Percentiles rank a stretch among this genome's conserved stretches.
Conservation (phyloP, 1,140 invertebrate genomes). For the Cyrtorhinus lividipennis region DNA sequence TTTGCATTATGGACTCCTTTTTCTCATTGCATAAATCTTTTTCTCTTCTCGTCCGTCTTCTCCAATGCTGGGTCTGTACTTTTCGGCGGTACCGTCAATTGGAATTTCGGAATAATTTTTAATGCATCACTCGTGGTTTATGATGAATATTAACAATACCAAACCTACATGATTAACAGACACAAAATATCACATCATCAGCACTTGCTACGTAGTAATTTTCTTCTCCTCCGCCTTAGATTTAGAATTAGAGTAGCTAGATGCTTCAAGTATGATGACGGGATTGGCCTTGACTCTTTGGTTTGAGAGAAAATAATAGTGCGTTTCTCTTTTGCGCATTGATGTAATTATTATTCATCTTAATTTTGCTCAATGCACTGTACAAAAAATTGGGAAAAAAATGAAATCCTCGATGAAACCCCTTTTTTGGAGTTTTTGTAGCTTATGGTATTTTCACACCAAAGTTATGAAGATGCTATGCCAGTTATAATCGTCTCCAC, state of each 20-base stretch:
- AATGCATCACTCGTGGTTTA: background rate
- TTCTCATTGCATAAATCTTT: background rate
- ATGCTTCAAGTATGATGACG: background rate
- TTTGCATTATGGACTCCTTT: slow-evolving; percentile 7
- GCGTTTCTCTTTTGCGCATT: too few relatives aligned
- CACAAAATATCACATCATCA: slow-evolving; percentile 3
- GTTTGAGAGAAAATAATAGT: too few relatives aligned
- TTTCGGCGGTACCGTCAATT: too few relatives aligned
- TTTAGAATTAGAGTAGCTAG: slow-evolving; percentile 16
- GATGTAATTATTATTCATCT: too few relatives aligned
- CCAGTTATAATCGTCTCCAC: too few relatives aligned
- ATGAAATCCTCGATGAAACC: too few relatives aligned
- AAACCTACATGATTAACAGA: background rate
- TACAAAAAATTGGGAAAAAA: too few relatives aligned
- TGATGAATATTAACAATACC: background rate
- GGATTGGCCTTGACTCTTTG: too few relatives aligned
- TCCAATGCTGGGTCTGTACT: background rate
- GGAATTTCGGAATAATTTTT: background rate
- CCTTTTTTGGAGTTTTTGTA: too few relatives aligned
- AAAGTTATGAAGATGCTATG: too few relatives aligned
- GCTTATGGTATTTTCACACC: too few relatives aligned
- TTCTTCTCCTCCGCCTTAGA: background rate
- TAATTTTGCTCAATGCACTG: too few relatives aligned
- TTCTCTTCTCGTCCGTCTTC: background rate
- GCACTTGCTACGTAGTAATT: slow-evolving; percentile 20